Conservation (phyloP, 2,113 vertebrate genomes). For the Pristiophorus japonicus region DNA sequence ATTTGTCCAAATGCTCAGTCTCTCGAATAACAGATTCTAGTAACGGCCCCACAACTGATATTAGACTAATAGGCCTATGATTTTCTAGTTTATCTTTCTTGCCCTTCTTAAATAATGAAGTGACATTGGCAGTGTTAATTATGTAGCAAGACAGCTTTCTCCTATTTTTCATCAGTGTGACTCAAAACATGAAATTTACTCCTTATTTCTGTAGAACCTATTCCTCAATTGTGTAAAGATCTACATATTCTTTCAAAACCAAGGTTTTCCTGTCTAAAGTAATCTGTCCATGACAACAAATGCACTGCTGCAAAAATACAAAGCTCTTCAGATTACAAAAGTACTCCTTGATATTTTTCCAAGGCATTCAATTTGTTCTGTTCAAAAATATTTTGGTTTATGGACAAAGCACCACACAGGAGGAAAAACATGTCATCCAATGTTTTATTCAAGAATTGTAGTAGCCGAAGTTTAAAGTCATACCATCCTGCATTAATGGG, state of each 20-base stretch:
- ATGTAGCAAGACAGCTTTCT: no score
- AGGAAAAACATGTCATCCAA: neutral
- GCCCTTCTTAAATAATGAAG: no score
- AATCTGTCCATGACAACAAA: neutral
- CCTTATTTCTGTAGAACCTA: no score
- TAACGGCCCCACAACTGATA: no score
- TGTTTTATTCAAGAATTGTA: neutral
- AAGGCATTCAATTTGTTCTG: neutral
- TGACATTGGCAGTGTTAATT: no score
- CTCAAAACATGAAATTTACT: no score
- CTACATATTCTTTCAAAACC: neutral
- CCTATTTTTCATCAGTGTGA: no score
- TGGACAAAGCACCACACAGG: neutral
- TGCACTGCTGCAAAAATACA: neutral
- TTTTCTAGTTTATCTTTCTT: no score
- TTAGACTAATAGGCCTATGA: no score
- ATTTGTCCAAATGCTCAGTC: no score
- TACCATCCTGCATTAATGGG: neutral
- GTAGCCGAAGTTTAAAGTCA: neutral
- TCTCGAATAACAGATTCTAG: no score
- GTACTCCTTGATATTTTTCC: neutral
- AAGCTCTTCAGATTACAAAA: neutral
- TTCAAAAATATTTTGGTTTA: neutral
- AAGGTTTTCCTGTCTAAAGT: neutral
- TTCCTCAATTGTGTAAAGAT: neutral